A percentile compares a stretch with the other conserved stretches of the same genome.
phyloP scores from a whole-genome alignment of 37 sponge, comb jelly and placozoan species.

The Theonella swinhoei region DNA sequence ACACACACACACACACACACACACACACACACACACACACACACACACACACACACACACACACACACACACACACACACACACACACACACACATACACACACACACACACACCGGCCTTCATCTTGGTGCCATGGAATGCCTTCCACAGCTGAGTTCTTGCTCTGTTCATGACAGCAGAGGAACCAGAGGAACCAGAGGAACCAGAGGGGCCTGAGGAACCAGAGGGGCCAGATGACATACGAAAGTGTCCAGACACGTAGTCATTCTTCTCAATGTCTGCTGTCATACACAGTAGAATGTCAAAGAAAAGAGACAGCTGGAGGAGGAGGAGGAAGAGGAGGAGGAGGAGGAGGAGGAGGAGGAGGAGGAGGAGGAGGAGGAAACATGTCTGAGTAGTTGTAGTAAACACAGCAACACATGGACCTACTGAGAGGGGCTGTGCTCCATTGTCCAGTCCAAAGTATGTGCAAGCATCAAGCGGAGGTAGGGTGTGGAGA shows the following conservation, averaged over 20 bases:
- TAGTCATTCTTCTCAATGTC: slow-evolving; percentile 64
- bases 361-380: too few relatives aligned
- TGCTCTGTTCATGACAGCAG: slow-evolving; percentile 24
- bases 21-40: too few relatives aligned
- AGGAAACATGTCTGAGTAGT: too few relatives aligned
- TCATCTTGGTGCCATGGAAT: slow-evolving; percentile 49
- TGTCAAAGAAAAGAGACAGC: slow-evolving; percentile 92
- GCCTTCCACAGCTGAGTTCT: slow-evolving; percentile 62
- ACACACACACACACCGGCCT: slow-evolving; percentile 46
- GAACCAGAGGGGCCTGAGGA: not conserved
- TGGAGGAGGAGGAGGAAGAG: slow-evolving; percentile 3
- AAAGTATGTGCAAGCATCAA: slow-evolving; percentile 87
- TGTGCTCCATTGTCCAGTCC: slow-evolving; percentile 86
- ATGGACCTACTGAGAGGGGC: slow-evolving; percentile 72
- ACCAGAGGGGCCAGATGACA: not conserved
- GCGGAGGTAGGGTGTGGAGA: slow-evolving; percentile 67
- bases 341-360: not conserved
- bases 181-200: not conserved
- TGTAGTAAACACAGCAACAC: too few relatives aligned
- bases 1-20: slow-evolving; percentile 39
- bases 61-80: not conserved
- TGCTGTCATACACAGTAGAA: slow-evolving; percentile 76
- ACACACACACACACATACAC: not conserved
- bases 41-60: slow-evolving; percentile 6
- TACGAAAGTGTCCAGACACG: slow-evolving; percentile 15